Base-by-base conservation (phyloP, 2,888 invertebrate species). In the Neoascia interrupta region DNA sequence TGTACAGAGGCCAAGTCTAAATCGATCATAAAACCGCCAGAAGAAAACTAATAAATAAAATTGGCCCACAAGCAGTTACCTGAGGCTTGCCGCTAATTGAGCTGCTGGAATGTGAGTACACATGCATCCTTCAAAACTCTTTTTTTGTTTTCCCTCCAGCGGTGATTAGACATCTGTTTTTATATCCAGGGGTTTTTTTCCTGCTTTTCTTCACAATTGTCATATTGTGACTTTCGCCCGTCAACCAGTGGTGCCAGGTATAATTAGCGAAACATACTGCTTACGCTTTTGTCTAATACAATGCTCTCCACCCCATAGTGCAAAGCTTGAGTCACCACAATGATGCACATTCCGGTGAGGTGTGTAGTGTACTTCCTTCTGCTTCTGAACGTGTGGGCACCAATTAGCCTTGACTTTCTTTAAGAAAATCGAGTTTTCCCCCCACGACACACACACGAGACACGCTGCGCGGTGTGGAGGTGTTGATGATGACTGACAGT, bases 361-460 rank as follows among this genome's bases (percentile, higher is more conserved):
- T 23, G 16, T 26, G 10, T 21, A 18, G 13, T 31, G 19, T 45
- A 36, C 2, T 18, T 10, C 18, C 34, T 39, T 21, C 31, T 15
- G 26, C n/a, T n/a, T n/a, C 1, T 23, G 26, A 26, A 43, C 4
- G 18, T 16, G 18, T 23, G 13, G 28, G 15, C 21, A 4, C 37
- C 47, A 58, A 68, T 68, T 68, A 68, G 56, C 68, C 56, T 68
- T 68, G 68, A 68, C 68, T 68, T 68, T 68, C 66, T 56, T 66
- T 56, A 16, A 18, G 11, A 66, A 47, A 54, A 47, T 66, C 56
- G 18, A 49, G 68, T 68, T 56, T 58, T 54, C 21, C 34, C 4
- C 21, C 21, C 26, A 45, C 36, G 19, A 19, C 11, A 18, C 26
- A 16, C 26, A n/a, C 26, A 26, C 10, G 8, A n/a, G n/a, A n/a